These are phyloP conservation scores for Sympetrum striolatum DNA, from an alignment of 2,888 invertebrate species.

Conservation along the genomic window DNA sequence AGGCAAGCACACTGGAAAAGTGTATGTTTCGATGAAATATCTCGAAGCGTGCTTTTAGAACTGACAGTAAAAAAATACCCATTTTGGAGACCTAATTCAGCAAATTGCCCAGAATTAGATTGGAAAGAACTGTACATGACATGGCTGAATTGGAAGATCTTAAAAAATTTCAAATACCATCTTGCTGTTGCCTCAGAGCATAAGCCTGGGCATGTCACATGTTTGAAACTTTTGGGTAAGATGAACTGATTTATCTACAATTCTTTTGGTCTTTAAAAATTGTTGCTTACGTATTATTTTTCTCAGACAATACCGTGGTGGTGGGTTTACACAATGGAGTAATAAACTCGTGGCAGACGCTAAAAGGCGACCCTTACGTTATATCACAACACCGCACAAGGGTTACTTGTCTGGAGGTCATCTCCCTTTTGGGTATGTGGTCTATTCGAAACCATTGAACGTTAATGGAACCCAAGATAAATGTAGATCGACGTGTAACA, in stretches of 20 bases:
- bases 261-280: neutral
- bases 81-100: neutral
- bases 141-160: neutral
- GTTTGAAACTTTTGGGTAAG: constrained; percentile 9
- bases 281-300: neutral
- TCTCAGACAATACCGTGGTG: neutral
- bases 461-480: neutral
- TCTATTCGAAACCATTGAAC: neutral
- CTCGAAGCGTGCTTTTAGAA: neutral
- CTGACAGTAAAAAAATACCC: constrained; percentile 12
- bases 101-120: neutral
- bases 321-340: constrained; percentile 6
- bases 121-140: neutral
- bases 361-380: neutral
- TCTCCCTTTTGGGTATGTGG: constrained; percentile 4
- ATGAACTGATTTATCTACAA: neutral
- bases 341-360: neutral
- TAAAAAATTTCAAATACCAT: neutral
- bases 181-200: neutral
- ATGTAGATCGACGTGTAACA: neutral
- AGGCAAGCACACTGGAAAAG: neutral
- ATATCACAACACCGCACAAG: neutral
- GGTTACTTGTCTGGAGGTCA: neutral
- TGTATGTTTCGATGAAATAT: neutral
- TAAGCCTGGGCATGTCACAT: neutral